Evolutionary conservation across 2,888 invertebrate species (phyloP), one percentile per base, ranked within the genome.

Genomic region (Stegophylla sp.): DNA sequence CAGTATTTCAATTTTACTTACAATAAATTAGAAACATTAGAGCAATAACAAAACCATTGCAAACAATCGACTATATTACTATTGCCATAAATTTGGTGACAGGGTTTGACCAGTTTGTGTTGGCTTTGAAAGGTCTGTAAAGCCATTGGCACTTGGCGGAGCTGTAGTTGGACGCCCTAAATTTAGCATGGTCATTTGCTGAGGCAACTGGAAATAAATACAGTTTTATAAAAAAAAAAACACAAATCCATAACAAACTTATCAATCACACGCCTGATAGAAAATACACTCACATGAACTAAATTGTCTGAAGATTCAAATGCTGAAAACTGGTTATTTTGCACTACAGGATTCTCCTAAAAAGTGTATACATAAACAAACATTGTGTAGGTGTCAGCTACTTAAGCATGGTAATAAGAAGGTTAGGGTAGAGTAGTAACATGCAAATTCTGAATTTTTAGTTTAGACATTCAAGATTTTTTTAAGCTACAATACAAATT

Each of bases 41-140:
- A 61, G 3, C 43, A 48, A n/a, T n/a, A n/a, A 74, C 12, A 63
- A 73, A 48, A 74, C 34, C 1, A 20, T 63, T 15, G 3, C 45
- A 10, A 51, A 41, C 23, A 34, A n/a, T 43, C 23, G 4, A 26
- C 53, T 12, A n/a, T 0, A 15, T 59, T 15, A n/a, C 45, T 71
- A 79, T 59, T 79, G 79, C 79, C 79, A 79, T 34, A 79, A 51
- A 48, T 79, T 79, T 15, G 79, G 61, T n/a, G 79, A 79, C 15
- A 79, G 23, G 3, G 79, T 69, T 71, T 71, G 79, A 10, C 69
- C 41, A 48, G 28, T 26, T 63, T 71, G 71, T 48, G 79, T 41
- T 41, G 45, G 71, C 34, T 69, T 71, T 0, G 59, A 43, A 1
- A 79, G 48, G 34, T 79, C 79, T 71, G 69, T 69, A 71, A 79